phyloP scores from a whole-genome alignment of 1,140 invertebrate species.

The Berghia stephanieae region DNA sequence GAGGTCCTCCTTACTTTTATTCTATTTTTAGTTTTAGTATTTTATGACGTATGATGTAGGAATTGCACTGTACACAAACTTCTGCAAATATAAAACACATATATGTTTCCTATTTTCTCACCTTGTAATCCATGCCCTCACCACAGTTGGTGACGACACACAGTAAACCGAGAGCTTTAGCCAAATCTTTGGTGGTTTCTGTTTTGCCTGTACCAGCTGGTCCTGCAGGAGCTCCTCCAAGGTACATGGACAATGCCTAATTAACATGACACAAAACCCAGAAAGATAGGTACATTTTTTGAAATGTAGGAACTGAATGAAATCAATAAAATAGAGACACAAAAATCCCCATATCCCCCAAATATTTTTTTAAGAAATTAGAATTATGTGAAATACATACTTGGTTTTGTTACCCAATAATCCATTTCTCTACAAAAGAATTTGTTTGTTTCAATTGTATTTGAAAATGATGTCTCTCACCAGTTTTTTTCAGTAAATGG shows the following conservation, averaged over 20 bases:
- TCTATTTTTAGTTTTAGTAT: too few relatives aligned
- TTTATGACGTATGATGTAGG: too few relatives aligned
- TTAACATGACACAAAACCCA: neutral
- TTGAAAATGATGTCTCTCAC: too few relatives aligned
- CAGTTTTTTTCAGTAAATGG: too few relatives aligned
- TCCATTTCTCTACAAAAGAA: too few relatives aligned
- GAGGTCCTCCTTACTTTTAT: too few relatives aligned
- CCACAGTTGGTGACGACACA: conserved; percentile 93
- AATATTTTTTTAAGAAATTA: neutral
- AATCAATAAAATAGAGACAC: neutral
- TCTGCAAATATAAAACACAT: neutral
- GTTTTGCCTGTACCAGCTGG: conserved; percentile 84
- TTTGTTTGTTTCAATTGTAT: too few relatives aligned
- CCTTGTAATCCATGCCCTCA: conserved; percentile 87
- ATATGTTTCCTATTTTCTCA: conserved; percentile 30
- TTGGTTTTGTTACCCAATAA: too few relatives aligned
- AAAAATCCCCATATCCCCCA: neutral
- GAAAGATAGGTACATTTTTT: neutral
- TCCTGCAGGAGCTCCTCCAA: conserved; percentile 84
- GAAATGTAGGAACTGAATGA: neutral
- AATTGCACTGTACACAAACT: too few relatives aligned
- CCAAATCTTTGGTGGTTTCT: conserved; percentile 89
- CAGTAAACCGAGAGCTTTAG: conserved; percentile 84
- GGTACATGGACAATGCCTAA: conserved; percentile 84
- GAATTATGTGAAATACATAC: too few relatives aligned